These are phyloP conservation scores for Aselliscus stoliczkanus DNA, from an alignment of 2,797 vertebrate genomes.

Conservation along the genomic window DNA sequence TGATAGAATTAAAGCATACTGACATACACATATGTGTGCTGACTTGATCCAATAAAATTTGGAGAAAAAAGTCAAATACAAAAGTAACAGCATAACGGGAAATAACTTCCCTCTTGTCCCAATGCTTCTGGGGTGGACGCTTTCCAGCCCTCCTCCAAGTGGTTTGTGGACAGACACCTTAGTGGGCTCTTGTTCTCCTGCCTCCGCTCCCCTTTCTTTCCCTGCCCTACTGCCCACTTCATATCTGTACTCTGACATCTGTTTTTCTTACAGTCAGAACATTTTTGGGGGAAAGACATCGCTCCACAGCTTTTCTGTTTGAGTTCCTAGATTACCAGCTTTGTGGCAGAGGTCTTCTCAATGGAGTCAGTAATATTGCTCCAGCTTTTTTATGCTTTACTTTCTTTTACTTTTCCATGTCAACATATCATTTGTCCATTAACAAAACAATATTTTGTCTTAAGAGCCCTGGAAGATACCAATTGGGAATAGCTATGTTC, in stretches of 20 bases:
- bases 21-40: not conserved
- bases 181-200: not conserved
- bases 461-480: not conserved
- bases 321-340: not conserved
- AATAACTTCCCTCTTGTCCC: not conserved
- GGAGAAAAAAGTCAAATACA: not conserved
- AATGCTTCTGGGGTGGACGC: not conserved
- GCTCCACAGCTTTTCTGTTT: not conserved
- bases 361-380: not conserved
- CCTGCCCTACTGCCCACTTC: not conserved
- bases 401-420: conserved; percentile 1
- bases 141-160: not conserved
- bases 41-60: not conserved
- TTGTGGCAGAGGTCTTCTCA: not conserved
- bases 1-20: conserved; percentile 23
- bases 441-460: not conserved
- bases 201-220: not conserved
- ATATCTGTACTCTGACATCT: not conserved
- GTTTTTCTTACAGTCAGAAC: not conserved
- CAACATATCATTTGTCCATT: not conserved
- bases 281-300: not conserved
- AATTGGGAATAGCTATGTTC: not conserved
- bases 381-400: not conserved
- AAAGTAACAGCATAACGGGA: not conserved
- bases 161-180: not conserved